Evolutionary conservation across 1,140 invertebrate genomes (phyloP).

Genomic region (Hyles euphorbiae): DNA sequence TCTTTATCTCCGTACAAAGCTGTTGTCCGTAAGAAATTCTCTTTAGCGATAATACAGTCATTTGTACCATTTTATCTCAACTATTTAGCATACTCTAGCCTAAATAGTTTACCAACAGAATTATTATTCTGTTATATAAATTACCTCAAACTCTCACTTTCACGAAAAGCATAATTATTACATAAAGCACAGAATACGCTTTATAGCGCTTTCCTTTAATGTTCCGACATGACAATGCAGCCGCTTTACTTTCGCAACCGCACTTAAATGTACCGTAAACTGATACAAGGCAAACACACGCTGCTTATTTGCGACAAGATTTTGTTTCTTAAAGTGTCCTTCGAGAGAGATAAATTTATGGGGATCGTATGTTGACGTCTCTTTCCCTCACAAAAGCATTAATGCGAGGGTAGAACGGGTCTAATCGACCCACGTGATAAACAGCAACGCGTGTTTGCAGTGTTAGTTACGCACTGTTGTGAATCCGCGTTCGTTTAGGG

Average conservation of each 20-base stretch:
- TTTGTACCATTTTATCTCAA: no score
- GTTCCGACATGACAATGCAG: conserved; percentile 25
- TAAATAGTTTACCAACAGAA: no score
- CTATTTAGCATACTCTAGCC: no score
- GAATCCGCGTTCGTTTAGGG: conserved; percentile 56
- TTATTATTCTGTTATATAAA: no score
- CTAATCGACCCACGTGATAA: conserved; percentile 50
- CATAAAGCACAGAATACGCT: neutral
- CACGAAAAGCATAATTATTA: no score
- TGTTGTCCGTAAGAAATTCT: no score
- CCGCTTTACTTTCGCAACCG: conserved; percentile 32
- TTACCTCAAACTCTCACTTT: no score
- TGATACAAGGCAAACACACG: conserved; percentile 48
- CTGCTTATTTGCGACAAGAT: conserved; percentile 25
- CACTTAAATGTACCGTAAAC: conserved; percentile 45
- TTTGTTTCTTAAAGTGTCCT: conserved; percentile 17
- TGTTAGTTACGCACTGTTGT: conserved; percentile 57
- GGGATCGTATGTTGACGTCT: conserved; percentile 13
- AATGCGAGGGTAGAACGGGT: conserved; percentile 39
- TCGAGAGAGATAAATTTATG: conserved; percentile 14
- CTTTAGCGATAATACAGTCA: no score
- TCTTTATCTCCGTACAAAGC: no score
- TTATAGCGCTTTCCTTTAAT: conserved; percentile 6
- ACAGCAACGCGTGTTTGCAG: conserved; percentile 53
- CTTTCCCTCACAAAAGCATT: conserved; percentile 12